Evolutionary conservation across 2,888 invertebrate genomes (phyloP), one percentile per base, ranked within the genome.

Genomic region (Muscina levida): DNA sequence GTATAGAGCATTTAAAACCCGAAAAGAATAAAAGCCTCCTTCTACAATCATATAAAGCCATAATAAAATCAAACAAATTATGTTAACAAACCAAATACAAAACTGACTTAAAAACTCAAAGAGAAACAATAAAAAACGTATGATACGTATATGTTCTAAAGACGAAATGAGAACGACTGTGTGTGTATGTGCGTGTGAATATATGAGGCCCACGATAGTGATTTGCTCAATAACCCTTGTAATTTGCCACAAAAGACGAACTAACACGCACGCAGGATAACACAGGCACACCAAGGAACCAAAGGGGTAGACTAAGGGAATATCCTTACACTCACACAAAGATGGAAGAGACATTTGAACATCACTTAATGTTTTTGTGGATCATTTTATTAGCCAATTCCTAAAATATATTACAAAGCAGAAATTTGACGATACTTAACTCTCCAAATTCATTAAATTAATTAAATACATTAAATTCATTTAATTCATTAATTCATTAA

Each of bases 191-290:
- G 22, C 22, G 8, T 53, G 8, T 24, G 53, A 10, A n/a, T 65
- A n/a, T 65, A 72, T 46, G 62, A 62, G 66, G 46, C 67, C 81
- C 81, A 77, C 67, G 74, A 74, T 68, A 85, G 87, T 87, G 87
- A 88, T 88, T 88, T 88, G 88, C 88, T 87, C 88, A 88, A 88
- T 88, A 88, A 87, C 88, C 88, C 88, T 87, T 88, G 88, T 88
- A 88, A 88, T 88, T 86, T 85, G 83, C 83, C 83, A 81, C 83
- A 83, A 83, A 83, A 83, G 78, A 77, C 79, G 70, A 76, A 70
- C 66, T 17, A 73, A 75, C 53, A 77, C 65, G 15, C 39, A 72
- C 37, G 48, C 51, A 15, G n/a, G 8, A 10, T 51, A 51, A 19
- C 51, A 19, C 17, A 51, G 19, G 11, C 51, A 51, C 19, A 22